These are phyloP conservation scores for Heterodera schachtii DNA, from an alignment of 1,140 invertebrate species.

Conservation along the genomic window DNA sequence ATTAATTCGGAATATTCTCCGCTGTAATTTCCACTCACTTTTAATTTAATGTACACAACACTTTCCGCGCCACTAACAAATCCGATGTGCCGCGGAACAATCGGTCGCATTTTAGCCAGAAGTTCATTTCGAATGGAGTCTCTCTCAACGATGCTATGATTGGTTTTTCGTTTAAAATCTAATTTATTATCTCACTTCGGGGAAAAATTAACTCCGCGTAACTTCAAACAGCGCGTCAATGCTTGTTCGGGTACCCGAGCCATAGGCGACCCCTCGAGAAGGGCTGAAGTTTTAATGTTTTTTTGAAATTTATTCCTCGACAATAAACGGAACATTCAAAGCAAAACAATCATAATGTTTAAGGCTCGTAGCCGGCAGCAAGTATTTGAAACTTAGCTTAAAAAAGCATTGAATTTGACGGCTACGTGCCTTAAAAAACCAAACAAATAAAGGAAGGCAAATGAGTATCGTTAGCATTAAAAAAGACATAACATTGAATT, in stretches of 20 bases:
- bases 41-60: slow-evolving; percentile 47
- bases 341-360: background rate
- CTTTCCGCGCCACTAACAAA: slow-evolving; percentile 36
- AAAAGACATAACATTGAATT: background rate
- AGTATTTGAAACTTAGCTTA: background rate
- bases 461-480: background rate
- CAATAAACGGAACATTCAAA: slow-evolving; percentile 13
- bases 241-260: slow-evolving; percentile 31
- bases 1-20: no score
- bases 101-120: slow-evolving; percentile 41
- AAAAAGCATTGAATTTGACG: background rate
- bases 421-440: background rate
- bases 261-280: slow-evolving; percentile 35
- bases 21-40: background rate
- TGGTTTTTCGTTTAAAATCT: slow-evolving; percentile 20
- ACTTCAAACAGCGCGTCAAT: slow-evolving; percentile 45
- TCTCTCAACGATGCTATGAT: slow-evolving; percentile 29
- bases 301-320: background rate
- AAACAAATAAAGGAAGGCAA: background rate
- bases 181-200: slow-evolving; percentile 27
- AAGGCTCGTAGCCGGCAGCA: background rate
- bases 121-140: slow-evolving; percentile 39
- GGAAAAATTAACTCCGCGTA: slow-evolving; percentile 46
- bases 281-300: slow-evolving; percentile 31
- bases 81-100: slow-evolving; percentile 41